phyloP scores from a whole-genome alignment of 2,888 invertebrate genomes.

The Pterostichus niger region DNA sequence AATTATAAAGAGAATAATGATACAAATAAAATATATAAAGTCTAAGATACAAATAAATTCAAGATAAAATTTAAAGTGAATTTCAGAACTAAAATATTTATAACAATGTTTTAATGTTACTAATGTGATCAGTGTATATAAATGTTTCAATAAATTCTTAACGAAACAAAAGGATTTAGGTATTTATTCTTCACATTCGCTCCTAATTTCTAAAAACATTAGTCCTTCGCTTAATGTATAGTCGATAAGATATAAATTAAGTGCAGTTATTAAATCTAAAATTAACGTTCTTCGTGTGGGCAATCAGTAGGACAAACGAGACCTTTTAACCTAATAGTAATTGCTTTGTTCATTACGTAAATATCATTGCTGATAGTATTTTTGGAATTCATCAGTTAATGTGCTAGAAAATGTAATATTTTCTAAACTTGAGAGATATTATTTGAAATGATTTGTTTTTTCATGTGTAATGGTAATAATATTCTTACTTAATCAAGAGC shows the following conservation, averaged over 20 bases:
- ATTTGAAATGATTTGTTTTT: background rate
- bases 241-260: constrained; percentile 4
- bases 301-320: background rate
- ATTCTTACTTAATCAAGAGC: background rate
- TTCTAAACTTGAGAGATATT: background rate
- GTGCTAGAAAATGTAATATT: background rate
- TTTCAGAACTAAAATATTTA: constrained; percentile 39
- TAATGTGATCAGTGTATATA: constrained; percentile 64
- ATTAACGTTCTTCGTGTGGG: constrained; percentile 1
- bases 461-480: background rate
- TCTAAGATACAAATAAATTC: background rate
- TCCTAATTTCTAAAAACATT: background rate
- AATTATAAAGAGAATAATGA: constrained; percentile 13
- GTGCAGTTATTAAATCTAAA: background rate
- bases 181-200: background rate
- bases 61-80: constrained; percentile 23
- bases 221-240: background rate
- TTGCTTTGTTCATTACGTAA: background rate
- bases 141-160: constrained; percentile 63
- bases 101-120: constrained; percentile 57
- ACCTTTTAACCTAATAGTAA: background rate
- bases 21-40: background rate
- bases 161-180: constrained; percentile 13
- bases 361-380: background rate
- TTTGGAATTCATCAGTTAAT: constrained; percentile 11